Evolutionary conservation across 2,797 vertebrate species (phyloP), one percentile per base, ranked within the genome.

Genomic region (Typhlichthys eigenmanni): DNA sequence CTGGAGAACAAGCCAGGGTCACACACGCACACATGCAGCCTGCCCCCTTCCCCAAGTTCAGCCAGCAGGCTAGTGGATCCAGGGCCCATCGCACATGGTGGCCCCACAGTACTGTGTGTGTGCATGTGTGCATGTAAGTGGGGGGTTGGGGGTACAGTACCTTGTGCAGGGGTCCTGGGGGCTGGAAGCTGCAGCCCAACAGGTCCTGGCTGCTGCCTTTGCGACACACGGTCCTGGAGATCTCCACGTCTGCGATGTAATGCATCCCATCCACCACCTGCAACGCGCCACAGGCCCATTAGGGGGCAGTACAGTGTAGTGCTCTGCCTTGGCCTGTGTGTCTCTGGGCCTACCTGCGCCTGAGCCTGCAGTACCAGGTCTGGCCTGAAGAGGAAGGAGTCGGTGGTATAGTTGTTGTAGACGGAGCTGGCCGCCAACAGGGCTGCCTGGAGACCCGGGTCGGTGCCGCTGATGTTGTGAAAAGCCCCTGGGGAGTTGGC

Each of bases 211-310:
- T 34, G 29, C 11, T 14, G 7, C 55, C 32, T 16, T 57, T 57
- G 1, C 38, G 55, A 57, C 55, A 57, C 55, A 57, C 55, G n/a
- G 55, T 57, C 3, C 55, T 57, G 34, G 55, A 57, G 55, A 57
- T 14, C n/a, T 10, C 32, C n/a, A 57, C 55, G 13, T 57, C 34
- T 10, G 38, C 13, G 55, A 57, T 57, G 55, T 57, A 57, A n/a
- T 32, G 55, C 13, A 57, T 17, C 34, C 55, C 55, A 4, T 57
- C 43, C 6, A 57, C 55, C 6, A 57, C 43, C 55, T 57, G 55
- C 7, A 32, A 32, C 0, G 19, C 29, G 1, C 19, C 12, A 32
- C 19, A 55, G 53, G 4, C 32, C 32, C 32, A 34, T 34, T 34
- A 34, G 32, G 32, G 32, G 32, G 32, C 32, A 34, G 32, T 34